Conservation (phyloP, 2,888 invertebrate genomes). For the Panzeria rudis region DNA sequence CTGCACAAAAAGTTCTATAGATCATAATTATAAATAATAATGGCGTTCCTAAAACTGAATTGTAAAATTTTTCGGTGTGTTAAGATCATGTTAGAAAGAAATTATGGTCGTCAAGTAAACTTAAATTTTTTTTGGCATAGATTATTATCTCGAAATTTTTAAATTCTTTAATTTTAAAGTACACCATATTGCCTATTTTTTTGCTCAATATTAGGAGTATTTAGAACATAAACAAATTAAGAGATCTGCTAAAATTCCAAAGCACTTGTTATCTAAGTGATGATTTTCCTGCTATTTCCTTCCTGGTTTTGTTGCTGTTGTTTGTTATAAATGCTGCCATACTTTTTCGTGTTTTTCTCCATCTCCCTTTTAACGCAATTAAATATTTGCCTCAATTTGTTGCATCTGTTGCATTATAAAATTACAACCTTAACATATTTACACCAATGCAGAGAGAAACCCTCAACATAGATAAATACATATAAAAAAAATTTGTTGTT, state of each 20-base stretch:
- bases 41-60: no score
- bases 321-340: conserved; percentile 25
- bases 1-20: no score
- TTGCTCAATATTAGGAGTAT: conserved; percentile 24
- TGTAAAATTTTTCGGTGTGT: no score
- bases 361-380: conserved; percentile 57
- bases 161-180: no score
- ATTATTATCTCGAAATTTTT: no score
- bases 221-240: neutral
- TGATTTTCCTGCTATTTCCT: conserved; percentile 52
- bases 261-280: conserved; percentile 63
- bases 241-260: conserved; percentile 47
- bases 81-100: no score
- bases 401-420: conserved; percentile 69
- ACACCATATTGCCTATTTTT: neutral
- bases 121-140: no score
- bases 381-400: conserved; percentile 66
- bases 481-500: neutral
- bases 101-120: no score
- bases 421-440: conserved; percentile 61
- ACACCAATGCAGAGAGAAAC: conserved; percentile 10
- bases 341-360: conserved; percentile 13
- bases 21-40: no score
- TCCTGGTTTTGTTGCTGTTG: conserved; percentile 25
- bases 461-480: neutral